Percentiles rank a stretch among this genome's conserved stretches.
These are phyloP conservation scores for Etheostoma spectabile DNA, from an alignment of 2,113 vertebrate species.

Conservation along the genomic window DNA sequence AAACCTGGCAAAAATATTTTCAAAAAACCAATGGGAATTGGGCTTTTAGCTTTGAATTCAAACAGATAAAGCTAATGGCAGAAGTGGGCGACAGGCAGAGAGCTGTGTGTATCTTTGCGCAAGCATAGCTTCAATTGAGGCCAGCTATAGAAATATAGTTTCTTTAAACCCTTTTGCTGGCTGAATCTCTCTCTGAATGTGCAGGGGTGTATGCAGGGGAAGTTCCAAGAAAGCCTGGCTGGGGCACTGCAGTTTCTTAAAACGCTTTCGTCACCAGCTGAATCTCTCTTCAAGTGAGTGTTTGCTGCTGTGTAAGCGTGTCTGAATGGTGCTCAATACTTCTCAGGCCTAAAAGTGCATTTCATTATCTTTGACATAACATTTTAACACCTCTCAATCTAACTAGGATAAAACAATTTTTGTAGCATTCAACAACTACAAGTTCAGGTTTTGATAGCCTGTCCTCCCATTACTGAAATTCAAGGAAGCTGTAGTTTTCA, in stretches of 20 bases:
- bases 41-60: slow-evolving; percentile 68
- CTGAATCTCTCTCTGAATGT: slow-evolving; percentile 53
- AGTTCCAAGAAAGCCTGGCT: slow-evolving; percentile 60
- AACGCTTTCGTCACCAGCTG: slow-evolving; percentile 44
- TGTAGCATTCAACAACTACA: background rate
- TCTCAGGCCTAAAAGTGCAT: background rate
- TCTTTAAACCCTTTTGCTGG: slow-evolving; percentile 64
- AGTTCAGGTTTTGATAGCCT: background rate
- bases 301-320: slow-evolving; percentile 17
- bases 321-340: slow-evolving; percentile 9
- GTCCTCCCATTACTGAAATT: background rate
- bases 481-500: slow-evolving; percentile 5
- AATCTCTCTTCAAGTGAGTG: slow-evolving; percentile 37
- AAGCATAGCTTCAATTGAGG: slow-evolving; percentile 51
- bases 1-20: slow-evolving; percentile 70
- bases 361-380: background rate
- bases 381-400: background rate
- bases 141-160: slow-evolving; percentile 69
- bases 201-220: slow-evolving; percentile 64
- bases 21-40: slow-evolving; percentile 59
- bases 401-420: background rate
- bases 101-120: slow-evolving; percentile 38
- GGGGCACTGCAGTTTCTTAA: slow-evolving; percentile 57
- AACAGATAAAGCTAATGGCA: slow-evolving; percentile 70
- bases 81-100: slow-evolving; percentile 62